phyloP scores from a whole-genome alignment of 2,797 vertebrate genomes.

The Prionace glauca region DNA sequence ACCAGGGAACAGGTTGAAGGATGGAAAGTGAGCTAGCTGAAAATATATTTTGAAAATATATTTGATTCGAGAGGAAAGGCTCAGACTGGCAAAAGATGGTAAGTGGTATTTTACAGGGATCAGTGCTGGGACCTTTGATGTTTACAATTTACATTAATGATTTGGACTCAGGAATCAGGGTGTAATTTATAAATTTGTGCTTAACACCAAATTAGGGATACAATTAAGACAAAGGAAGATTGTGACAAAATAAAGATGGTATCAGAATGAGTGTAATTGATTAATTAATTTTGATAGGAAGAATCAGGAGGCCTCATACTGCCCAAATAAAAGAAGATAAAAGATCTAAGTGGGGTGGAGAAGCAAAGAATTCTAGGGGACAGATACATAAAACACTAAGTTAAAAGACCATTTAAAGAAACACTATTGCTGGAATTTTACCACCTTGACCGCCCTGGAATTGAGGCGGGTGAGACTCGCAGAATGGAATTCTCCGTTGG shows the following conservation, averaged over 20 bases:
- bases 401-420: neutral
- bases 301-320: neutral
- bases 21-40: neutral
- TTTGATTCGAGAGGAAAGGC: neutral
- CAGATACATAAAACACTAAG: neutral
- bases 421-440: no score
- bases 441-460: no score
- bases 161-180: neutral
- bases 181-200: neutral
- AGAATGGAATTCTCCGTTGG: no score
- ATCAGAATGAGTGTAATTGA: neutral
- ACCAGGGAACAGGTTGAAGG: neutral
- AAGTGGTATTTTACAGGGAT: neutral
- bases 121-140: neutral
- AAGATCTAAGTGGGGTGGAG: no score
- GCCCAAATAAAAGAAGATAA: no score
- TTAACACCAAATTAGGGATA: no score
- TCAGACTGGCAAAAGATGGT: neutral
- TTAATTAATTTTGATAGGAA: neutral
- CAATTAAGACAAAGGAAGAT: neutral
- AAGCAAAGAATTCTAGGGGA: no score
- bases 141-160: neutral
- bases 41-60: neutral
- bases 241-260: neutral
- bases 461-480: no score